Base-by-base conservation (phyloP, 1,140 invertebrate species). In the Mercenaria mercenaria region DNA sequence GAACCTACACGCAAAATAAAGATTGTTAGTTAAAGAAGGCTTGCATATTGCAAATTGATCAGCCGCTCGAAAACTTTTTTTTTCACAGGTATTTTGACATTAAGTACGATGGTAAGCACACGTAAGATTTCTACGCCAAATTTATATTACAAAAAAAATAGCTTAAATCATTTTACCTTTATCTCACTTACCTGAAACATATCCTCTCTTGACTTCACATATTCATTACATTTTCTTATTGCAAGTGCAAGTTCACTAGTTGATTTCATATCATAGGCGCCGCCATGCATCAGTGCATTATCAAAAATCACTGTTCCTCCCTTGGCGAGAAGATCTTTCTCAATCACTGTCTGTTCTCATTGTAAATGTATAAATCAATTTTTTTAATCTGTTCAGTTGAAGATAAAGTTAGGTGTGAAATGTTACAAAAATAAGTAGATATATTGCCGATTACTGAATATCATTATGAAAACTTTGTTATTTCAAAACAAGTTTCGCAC, bases 191-290 rank as follows among this genome's bases (percentile, higher is more conserved):
- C 59, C 29, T 34, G 6, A 29, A 81, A n/a, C 8, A 81, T 37
- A 34, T 81, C 79, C 23, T 59, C 52, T 29, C 79, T 59, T 20
- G 52, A 61, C 37, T 81, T 56, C 39, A 84, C 29, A 52, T 84
- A 69, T n/a, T 84, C 82, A 29, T 84, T 84, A 34, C 41, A 69
- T 29, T 69, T 50, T 52, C 67, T 84, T 15, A 84, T 84, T 29
- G 4, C 82, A 26, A 69, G 18, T n/a, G 61, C 82, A 50, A 29
- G 43, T 20, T 34, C 1, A 52, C 41, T 50, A 18, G 61, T 84
- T 69, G 82, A 47, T 29, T 50, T 61, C 47, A 37, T 37, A 37
- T 67, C 20, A 39, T 84, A 84, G 39, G 67, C 43, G 8, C 72
- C 39, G 37, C 82, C 82, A 47, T 64, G 56, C 61, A 84, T 50